phyloP scores from a whole-genome alignment of 2,113 vertebrate species.

The Ovibos moschatus region DNA sequence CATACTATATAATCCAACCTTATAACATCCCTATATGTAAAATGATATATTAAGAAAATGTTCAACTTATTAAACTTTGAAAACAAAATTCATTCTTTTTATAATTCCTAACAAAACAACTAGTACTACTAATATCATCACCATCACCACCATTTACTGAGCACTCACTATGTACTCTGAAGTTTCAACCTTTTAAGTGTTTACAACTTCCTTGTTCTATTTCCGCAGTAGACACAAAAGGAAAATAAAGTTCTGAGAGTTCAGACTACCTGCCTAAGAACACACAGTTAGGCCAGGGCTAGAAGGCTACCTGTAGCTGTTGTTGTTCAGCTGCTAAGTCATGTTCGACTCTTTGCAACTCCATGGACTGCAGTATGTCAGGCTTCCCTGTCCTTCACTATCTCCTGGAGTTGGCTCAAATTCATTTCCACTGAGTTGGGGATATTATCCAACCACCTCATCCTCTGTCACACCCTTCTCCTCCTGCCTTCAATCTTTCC shows the following conservation, averaged over 20 bases:
- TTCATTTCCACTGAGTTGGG: background rate
- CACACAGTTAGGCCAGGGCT: background rate
- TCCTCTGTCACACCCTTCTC: background rate
- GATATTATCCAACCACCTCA: background rate
- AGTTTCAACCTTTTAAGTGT: background rate
- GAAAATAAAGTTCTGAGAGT: background rate
- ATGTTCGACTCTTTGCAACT: background rate
- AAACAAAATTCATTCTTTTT: background rate
- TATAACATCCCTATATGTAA: background rate
- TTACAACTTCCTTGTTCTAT: background rate
- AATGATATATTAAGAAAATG: background rate
- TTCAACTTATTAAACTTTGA: background rate
- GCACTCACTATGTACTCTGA: background rate
- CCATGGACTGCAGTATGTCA: background rate
- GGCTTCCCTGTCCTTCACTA: background rate
- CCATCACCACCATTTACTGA: background rate
- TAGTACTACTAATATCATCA: background rate
- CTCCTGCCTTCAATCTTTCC: background rate
- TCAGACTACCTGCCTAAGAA: background rate
- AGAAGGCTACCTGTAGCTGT: background rate
- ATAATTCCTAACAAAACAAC: background rate
- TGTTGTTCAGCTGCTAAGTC: background rate
- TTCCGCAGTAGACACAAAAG: background rate
- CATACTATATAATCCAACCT: background rate
- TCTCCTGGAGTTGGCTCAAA: background rate